Percentiles rank a stretch among this genome's conserved stretches.
Conservation (phyloP, 1,140 invertebrate species). For the Drepana arcuata region DNA sequence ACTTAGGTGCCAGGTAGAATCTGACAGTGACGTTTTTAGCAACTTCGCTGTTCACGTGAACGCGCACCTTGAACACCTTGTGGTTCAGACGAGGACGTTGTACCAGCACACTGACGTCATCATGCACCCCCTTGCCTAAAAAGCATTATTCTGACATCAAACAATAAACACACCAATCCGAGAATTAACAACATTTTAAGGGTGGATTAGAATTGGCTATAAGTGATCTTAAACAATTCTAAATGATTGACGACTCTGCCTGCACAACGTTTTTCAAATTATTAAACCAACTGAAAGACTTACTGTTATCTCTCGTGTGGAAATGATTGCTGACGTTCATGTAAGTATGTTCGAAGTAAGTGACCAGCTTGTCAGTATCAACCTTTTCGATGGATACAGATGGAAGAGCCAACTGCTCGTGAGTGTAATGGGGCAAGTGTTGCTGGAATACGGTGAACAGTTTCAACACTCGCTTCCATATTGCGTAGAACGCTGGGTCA, state of each 20-base stretch:
- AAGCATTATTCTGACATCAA: too few relatives aligned
- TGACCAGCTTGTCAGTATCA: constrained; percentile 73
- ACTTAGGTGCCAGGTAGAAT: constrained; percentile 81
- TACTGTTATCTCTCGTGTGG: constrained; percentile 46
- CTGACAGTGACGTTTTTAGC: constrained; percentile 66
- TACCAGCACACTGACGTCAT: constrained; percentile 53
- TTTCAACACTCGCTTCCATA: constrained; percentile 76
- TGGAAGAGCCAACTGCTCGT: constrained; percentile 74
- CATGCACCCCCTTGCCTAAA: constrained; percentile 28
- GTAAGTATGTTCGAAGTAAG: constrained; percentile 74
- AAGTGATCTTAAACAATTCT: too few relatives aligned
- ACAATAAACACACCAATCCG: too few relatives aligned
- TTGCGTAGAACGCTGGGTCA: constrained; percentile 78
- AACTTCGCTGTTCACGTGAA: constrained; percentile 36
- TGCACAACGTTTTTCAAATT: constrained; percentile 3
- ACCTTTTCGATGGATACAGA: constrained; percentile 77
- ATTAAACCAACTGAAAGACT: constrained; percentile 8
- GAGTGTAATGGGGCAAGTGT: constrained; percentile 64
- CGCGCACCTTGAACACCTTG: constrained; percentile 74
- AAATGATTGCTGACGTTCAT: constrained; percentile 71
- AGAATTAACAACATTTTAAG: too few relatives aligned
- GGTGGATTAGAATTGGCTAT: too few relatives aligned
- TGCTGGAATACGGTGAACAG: constrained; percentile 72
- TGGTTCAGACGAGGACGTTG: constrained; percentile 75
- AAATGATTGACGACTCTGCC: too few relatives aligned